These are phyloP conservation scores for Cyprinella venusta DNA, from an alignment of 2,797 vertebrate genomes.

Conservation along the genomic window DNA sequence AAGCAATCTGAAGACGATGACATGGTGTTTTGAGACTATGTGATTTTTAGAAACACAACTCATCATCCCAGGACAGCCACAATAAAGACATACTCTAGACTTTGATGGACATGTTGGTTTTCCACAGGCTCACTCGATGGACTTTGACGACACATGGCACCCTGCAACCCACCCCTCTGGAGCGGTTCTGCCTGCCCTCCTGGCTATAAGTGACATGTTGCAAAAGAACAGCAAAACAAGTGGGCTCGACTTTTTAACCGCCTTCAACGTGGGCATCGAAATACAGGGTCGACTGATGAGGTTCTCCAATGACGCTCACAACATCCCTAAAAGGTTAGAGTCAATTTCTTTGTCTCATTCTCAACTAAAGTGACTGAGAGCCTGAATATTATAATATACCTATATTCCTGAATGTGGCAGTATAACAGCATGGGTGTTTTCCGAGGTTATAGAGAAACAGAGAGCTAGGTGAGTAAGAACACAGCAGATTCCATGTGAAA, in stretches of 20 bases:
- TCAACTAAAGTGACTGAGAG: not conserved
- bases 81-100: not conserved
- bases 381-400: no score
- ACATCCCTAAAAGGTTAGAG: constrained; percentile 87
- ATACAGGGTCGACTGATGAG: constrained; percentile 88
- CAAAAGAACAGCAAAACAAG: constrained; percentile 76
- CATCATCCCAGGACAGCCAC: not conserved
- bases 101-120: not conserved
- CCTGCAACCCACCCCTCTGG: constrained; percentile 90
- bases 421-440: constrained; percentile 20
- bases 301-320: constrained; percentile 84
- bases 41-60: not conserved
- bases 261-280: constrained; percentile 88
- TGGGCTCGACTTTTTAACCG: constrained; percentile 84
- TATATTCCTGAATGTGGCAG: not conserved
- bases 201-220: constrained; percentile 87
- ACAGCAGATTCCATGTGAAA: constrained; percentile 55
- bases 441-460: not conserved
- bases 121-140: constrained; percentile 88
- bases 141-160: constrained; percentile 94
- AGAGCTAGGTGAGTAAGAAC: constrained; percentile 47
- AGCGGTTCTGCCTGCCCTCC: constrained; percentile 84
- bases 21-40: not conserved
- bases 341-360: not conserved
- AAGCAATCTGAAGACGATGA: not conserved